Base-by-base conservation (phyloP, 2,797 vertebrate species). In the Hydrolagus colliei region DNA sequence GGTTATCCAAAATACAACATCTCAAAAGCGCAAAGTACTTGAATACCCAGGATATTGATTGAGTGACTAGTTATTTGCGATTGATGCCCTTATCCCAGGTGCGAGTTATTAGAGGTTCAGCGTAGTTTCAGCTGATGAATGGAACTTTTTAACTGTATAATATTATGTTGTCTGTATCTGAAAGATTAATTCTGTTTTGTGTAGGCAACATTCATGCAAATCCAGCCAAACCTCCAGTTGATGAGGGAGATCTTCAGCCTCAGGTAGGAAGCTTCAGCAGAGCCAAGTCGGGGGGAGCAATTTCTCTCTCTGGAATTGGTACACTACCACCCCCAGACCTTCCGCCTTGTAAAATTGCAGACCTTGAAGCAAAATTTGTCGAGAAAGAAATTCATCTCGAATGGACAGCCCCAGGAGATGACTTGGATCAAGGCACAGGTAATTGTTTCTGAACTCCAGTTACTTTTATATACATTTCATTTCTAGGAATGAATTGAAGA, bases 401-500 rank as follows among this genome's bases (percentile, higher is more conserved):
- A 8, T 92, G 92, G 93, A 93, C 92, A 13, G 91, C 91, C 41
- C 90, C 92, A 32, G 93, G 92, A 85, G 91, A 88, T 18, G 87
- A 92, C 85, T 92, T 90, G 6, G 93, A 94, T 73, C 86, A 90
- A n/a, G 92, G 91, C 7, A 89, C 88, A 87, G 91, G 92, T 94
- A 92, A 32, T 27, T 73, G 6, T 74, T 22, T 35, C 35, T 73
- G 20, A 61, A 13, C 11, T 86, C 11, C 22, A 18, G n/a, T 20
- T 74, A 14, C 52, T 22, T n/a, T 1, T 62, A 18, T 27, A 6
- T 18, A 72, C 22, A 61, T 72, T 77, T 85, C 9, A 73, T 73
- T 35, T 27, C 41, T 82, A 62, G 20, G 20, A 62, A n/a, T 65
- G 22, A 80, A 32, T 0, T 65, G 22, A 80, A 65, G 11, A 80